Base-by-base conservation (phyloP, 2,113 vertebrate species). In the Phylloscopus trochilus region DNA sequence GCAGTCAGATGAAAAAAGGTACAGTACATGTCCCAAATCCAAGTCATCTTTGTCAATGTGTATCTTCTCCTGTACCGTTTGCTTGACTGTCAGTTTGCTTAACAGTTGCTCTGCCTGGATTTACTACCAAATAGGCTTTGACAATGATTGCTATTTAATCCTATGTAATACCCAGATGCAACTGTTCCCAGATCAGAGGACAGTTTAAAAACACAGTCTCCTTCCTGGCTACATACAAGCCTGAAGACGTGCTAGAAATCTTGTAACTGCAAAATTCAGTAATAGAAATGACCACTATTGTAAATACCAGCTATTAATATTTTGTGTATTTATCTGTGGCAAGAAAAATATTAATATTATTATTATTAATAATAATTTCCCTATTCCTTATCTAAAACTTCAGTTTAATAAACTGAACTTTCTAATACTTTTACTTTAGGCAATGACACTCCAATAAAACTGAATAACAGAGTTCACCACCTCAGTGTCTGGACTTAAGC, bases 91-190 rank as follows among this genome's bases (percentile, higher is more conserved):
- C 97, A 97, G 95, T 92, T 96, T 97, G 92, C 83, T 95, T 97
- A 98, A 97, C 97, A 98, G 97, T 98, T 97, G 97, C 94, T 87
- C 82, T 96, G 97, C 94, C 89, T 96, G 97, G 97, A 98, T 98
- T 98, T 98, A 89, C 76, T 95, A 96, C 93, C 95, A 98, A 98
- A 98, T 97, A 98, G 97, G 97, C 97, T 98, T 98, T 98, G 97
- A 97, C 97, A 95, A 96, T 97, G 95, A 98, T 97, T 98, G 97
- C 94, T 98, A 9, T 98, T 97, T 98, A 98, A 99, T 98, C 98
- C 97, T 70, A 56, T 95, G 96, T 97, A 98, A 98, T 96, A 86
- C 97, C 90, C 87, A 91, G 91, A 94, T 92, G 93, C 96, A 97
- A 98, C 92, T 97, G 97, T 96, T 95, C 95, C 89, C 87, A 69